phyloP scores from a whole-genome alignment of 1,140 invertebrate genomes.

The Drosophila rhopaloa region DNA sequence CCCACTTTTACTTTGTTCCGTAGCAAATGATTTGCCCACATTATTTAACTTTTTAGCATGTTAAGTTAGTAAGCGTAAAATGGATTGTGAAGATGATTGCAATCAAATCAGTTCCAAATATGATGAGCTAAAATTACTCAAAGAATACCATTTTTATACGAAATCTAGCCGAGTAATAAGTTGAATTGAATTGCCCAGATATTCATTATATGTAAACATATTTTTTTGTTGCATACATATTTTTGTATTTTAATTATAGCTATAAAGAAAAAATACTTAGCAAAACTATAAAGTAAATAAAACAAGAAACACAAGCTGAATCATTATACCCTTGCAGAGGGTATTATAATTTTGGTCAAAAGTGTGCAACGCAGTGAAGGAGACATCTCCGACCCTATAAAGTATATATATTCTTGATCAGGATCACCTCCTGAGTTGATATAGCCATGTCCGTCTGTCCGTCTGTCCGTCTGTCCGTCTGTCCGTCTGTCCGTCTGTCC shows the following conservation, averaged over 20 bases:
- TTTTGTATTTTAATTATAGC: constrained; percentile 67
- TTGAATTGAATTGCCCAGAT: constrained; percentile 51
- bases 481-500: no score
- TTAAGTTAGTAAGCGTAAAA: constrained; percentile 66
- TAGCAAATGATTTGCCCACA: constrained; percentile 23
- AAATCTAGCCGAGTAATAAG: constrained; percentile 30
- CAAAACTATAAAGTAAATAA: constrained; percentile 33
- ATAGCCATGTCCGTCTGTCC: no score
- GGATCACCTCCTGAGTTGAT: no score
- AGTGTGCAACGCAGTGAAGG: no score
- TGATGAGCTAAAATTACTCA: constrained; percentile 63
- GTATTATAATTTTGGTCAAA: no score
- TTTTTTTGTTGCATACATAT: constrained; percentile 48
- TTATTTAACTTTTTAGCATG: constrained; percentile 63
- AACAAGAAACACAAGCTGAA: constrained; percentile 20
- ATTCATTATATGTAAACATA: constrained; percentile 51
- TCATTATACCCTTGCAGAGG: no score
- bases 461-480: no score
- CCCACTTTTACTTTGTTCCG: constrained; percentile 21
- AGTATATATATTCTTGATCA: no score
- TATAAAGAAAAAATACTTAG: constrained; percentile 32
- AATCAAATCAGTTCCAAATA: constrained; percentile 31
- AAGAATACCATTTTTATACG: constrained; percentile 56
- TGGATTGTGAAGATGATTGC: constrained; percentile 46
- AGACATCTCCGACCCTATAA: no score